Evolutionary conservation across 2,888 invertebrate species (phyloP).

Genomic region (Sthenelais limicola): DNA sequence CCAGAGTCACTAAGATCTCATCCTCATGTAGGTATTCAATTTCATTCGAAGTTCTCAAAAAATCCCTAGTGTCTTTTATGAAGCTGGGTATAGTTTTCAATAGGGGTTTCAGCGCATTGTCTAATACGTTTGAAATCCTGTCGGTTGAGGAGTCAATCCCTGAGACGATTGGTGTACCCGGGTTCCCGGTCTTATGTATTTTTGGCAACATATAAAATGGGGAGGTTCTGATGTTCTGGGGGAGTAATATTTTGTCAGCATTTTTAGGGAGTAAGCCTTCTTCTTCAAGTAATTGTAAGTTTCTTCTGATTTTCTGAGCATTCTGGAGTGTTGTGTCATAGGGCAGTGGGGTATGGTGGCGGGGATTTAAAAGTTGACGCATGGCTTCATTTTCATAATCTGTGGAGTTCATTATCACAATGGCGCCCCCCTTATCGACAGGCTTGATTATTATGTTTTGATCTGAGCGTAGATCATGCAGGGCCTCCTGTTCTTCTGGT

Average conservation of each 20-base stretch:
- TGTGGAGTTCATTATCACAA: conserved; percentile 20
- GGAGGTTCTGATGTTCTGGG: not conserved
- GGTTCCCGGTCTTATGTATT: conserved; percentile 1
- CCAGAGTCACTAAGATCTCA: not conserved
- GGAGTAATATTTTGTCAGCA: not conserved
- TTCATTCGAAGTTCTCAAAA: not conserved
- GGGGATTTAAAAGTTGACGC: too few species aligned
- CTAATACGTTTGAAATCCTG: not conserved
- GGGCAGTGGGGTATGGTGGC: too few species aligned
- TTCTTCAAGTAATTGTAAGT: not conserved
- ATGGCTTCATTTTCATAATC: not conserved
- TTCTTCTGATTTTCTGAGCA: not conserved
- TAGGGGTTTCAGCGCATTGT: not conserved
- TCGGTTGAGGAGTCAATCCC: too few species aligned
- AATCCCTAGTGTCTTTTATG: not conserved
- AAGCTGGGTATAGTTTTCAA: not conserved
- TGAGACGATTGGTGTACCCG: too few species aligned
- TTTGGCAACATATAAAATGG: conserved; percentile 15
- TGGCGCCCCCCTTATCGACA: conserved; percentile 9
- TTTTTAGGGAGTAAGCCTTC: not conserved
- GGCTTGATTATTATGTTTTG: too few species aligned
- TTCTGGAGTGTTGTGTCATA: not conserved
- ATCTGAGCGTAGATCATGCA: too few species aligned
- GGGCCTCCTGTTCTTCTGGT: too few species aligned
- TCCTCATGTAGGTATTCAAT: too few species aligned